These are phyloP conservation scores for Cordilura impudica DNA, from an alignment of 2,888 invertebrate genomes.

Conservation along the genomic window DNA sequence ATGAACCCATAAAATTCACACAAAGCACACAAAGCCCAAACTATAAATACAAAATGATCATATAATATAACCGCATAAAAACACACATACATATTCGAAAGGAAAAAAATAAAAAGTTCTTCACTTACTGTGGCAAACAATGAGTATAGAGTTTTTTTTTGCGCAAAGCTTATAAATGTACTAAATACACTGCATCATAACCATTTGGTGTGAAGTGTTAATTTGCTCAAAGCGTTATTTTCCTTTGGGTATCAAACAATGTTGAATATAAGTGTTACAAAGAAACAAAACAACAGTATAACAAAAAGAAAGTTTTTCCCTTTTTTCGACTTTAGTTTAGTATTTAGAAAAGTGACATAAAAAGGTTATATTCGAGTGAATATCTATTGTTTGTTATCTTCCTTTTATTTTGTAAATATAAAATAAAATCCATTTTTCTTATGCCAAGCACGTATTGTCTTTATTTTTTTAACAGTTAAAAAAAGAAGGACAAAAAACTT, in stretches of 20 bases:
- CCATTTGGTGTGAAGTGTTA: slow-evolving; percentile 56
- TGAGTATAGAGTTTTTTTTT: background rate
- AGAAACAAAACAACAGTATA: too few relatives aligned
- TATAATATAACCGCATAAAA: slow-evolving; percentile 11
- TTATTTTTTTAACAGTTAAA: slow-evolving; percentile 52
- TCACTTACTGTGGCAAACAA: slow-evolving; percentile 8
- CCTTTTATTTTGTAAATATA: background rate
- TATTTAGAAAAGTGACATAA: slow-evolving; percentile 3
- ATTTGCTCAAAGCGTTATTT: slow-evolving; percentile 42
- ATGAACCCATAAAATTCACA: slow-evolving; percentile 16
- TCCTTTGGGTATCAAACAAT: slow-evolving; percentile 16
- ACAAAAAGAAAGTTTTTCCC: background rate
- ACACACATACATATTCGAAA: slow-evolving; percentile 1
- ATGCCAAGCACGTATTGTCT: slow-evolving; percentile 58
- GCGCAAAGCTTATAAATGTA: slow-evolving; percentile 21
- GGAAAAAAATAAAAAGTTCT: background rate
- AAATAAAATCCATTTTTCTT: slow-evolving; percentile 31
- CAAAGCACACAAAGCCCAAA: background rate
- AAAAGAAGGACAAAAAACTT: slow-evolving; percentile 37
- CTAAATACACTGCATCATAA: background rate
- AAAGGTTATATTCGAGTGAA: slow-evolving; percentile 12
- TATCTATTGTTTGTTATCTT: slow-evolving; percentile 32
- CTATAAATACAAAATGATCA: background rate
- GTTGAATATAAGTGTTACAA: background rate
- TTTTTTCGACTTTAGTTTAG: background rate